Percentiles rank a stretch among this genome's conserved stretches.
Evolutionary conservation across 2,797 vertebrate genomes (phyloP).

Genomic region (Sciurus carolinensis): DNA sequence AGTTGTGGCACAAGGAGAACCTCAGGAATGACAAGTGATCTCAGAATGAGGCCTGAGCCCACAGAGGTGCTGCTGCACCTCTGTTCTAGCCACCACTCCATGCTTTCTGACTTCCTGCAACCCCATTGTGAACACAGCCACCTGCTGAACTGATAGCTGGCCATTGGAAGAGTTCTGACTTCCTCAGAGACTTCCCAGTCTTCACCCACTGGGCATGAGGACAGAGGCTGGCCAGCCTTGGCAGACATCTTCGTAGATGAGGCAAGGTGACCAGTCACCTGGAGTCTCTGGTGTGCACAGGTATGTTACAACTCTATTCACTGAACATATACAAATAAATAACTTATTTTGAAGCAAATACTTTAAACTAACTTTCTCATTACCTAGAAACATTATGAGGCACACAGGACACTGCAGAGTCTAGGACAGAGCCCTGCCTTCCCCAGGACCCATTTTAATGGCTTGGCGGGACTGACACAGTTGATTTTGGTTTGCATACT

Average conservation of each 20-base stretch:
- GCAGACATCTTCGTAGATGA: conserved; percentile 15
- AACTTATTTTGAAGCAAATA: conserved; percentile 91
- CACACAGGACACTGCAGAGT: not conserved
- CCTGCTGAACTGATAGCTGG: accelerated
- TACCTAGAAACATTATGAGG: conserved; percentile 74
- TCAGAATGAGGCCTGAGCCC: accelerated
- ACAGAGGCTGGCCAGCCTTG: accelerated
- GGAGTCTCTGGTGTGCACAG: conserved; percentile 88
- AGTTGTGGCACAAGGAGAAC: accelerated
- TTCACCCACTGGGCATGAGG: too few relatives aligned
- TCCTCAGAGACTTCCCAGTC: not conserved
- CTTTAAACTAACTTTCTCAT: conserved; percentile 86
- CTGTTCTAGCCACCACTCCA: too few relatives aligned
- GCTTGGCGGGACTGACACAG: accelerated
- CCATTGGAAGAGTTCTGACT: not conserved
- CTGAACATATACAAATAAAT: conserved; percentile 99
- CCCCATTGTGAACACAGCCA: accelerated
- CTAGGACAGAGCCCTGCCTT: accelerated
- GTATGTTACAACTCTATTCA: conserved; percentile 96
- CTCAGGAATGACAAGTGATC: not conserved
- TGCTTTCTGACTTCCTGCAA: too few relatives aligned
- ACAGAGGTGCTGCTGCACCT: accelerated
- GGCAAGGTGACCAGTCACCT: conserved; percentile 35
- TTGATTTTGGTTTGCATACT: accelerated
- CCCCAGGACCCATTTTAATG: accelerated